Conservation (phyloP, 2,888 invertebrate genomes). For the Phytoseiulus persimilis region DNA sequence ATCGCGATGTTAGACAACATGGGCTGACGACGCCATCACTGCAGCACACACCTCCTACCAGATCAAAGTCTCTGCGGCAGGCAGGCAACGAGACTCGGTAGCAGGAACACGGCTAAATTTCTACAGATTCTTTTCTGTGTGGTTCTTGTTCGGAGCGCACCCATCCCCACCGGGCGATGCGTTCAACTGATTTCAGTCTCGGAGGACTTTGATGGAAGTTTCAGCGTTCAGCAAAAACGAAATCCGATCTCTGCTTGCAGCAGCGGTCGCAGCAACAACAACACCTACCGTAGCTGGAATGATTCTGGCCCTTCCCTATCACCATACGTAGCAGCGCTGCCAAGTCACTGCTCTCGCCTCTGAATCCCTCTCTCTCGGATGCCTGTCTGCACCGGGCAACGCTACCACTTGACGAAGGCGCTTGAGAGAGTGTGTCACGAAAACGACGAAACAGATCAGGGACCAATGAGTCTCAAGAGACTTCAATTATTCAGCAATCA, state of each 20-base stretch:
- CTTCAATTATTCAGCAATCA: no score
- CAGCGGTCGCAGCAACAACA: background rate
- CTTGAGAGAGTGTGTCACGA: no score
- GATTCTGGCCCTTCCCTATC: slow-evolving; percentile 16
- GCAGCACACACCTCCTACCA: background rate
- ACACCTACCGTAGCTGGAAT: slow-evolving; percentile 38
- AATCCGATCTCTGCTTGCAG: background rate
- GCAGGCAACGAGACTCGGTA: background rate
- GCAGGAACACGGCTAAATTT: background rate
- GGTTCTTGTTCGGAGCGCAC: background rate
- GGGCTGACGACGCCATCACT: background rate
- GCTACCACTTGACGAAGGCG: no score
- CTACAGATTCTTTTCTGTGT: background rate
- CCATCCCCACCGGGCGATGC: background rate
- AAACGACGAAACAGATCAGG: no score
- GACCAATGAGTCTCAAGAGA: no score
- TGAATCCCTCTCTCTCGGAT: no score
- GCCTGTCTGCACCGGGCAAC: no score
- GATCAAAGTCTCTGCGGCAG: background rate
- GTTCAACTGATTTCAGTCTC: background rate
- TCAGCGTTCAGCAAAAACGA: background rate
- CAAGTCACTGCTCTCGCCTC: background rate
- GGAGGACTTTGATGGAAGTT: background rate
- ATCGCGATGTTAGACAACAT: background rate
- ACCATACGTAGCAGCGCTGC: background rate